Base-by-base conservation (phyloP, 2,888 invertebrate genomes). In the Pyrgus malvae region DNA sequence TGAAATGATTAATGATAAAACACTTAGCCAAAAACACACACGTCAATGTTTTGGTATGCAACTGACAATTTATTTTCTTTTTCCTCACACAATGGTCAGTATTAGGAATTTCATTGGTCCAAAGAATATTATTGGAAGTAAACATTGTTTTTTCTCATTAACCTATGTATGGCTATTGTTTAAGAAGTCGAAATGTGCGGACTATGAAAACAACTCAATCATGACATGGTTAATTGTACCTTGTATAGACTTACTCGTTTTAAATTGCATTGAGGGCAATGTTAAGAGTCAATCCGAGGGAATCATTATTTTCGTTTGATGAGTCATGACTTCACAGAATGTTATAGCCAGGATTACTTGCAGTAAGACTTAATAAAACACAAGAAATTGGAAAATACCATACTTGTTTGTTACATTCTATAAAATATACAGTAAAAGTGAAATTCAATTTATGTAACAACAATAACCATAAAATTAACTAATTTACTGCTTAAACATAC, bases 1-100 rank as follows among this genome's bases (percentile, higher is more conserved):
- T 9, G n/a, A 48, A 16, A 37, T 48, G 37, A 48, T 37, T 37
- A 37, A 48, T 48, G 37, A 48, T 16, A 17, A 17, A 17, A 19
- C 16, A 8, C 23, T 14, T 25, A 37, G 16, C 16, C 25, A 14
- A 25, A 25, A 35, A 48, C 25, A 31, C 31, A 14, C n/a, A 21
- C 38, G 46, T 35, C 46, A 46, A 35, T 16, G 9, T 14, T 37
- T 17, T 9, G 23, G 35, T 23, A 45, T 45, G 33, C 21, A 14
- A 4, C 17, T 17, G 7, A 14, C 8, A 33, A 23, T 27, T 45
- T 11, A n/a, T 7, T 40, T 40, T 11, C 11, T 31, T 46, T 46
- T 23, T 25, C 6, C 3, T 45, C 31, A 45, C 1, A 45, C 46
- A 37, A 16, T 12, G 16, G 14, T 16, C 31, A 31, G 12, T 12